These are phyloP conservation scores for Mythimna vitellina DNA, from an alignment of 2,888 invertebrate genomes.

Conservation along the genomic window DNA sequence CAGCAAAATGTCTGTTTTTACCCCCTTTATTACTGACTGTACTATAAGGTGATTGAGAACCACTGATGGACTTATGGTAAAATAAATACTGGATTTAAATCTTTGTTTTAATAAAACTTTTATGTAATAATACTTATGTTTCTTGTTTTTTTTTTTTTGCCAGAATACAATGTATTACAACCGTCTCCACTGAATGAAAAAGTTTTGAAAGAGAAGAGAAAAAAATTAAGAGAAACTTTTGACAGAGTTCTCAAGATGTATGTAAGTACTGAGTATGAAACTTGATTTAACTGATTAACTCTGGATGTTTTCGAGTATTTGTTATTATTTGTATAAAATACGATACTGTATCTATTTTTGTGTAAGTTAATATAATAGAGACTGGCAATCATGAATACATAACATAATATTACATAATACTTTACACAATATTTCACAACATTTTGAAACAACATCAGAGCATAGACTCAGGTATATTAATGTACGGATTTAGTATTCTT, in stretches of 20 bases:
- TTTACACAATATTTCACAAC: conserved; percentile 36
- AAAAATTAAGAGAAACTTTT: conserved; percentile 98
- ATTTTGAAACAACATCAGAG: conserved; percentile 2
- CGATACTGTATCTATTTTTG: not conserved
- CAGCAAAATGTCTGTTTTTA: too few relatives aligned
- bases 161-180: conserved; percentile 98
- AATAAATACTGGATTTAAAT: not conserved
- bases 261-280: conserved; percentile 92
- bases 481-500: conserved; percentile 1
- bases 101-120: not conserved
- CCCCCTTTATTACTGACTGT: too few relatives aligned
- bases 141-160: conserved; percentile 65
- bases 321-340: conserved; percentile 11
- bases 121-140: not conserved
- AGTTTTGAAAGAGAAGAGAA: conserved; percentile 98
- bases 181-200: conserved; percentile 99
- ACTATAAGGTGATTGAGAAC: too few relatives aligned
- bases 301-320: not conserved
- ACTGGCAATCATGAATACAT: not conserved
- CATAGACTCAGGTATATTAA: not conserved
- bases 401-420: too few relatives aligned
- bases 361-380: not conserved
- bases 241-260: conserved; percentile 98
- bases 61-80: too few relatives aligned
- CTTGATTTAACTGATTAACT: not conserved